A percentile compares a stretch with the other conserved stretches of the same genome.
Evolutionary conservation across 23 tunicate genomes (phyloP).

Genomic region (Pegea sp.): DNA sequence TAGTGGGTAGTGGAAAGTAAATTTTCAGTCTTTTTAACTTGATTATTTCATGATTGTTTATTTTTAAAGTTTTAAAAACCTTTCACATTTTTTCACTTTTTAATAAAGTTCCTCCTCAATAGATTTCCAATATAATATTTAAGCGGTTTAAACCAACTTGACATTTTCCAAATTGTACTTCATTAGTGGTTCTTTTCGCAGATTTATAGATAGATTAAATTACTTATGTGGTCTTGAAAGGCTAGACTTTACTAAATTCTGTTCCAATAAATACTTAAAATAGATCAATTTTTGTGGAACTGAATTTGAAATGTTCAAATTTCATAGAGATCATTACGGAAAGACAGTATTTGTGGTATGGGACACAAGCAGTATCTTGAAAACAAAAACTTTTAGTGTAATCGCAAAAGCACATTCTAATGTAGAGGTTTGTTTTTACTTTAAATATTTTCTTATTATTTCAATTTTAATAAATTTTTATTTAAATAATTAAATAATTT

Average conservation of each 20-base stretch:
- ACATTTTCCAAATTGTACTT: background rate
- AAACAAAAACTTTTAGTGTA: constrained; percentile 36
- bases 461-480: background rate
- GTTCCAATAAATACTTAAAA: too few species aligned
- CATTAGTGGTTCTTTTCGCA: background rate
- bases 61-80: too few species aligned
- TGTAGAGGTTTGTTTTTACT: constrained; percentile 40
- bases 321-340: constrained; percentile 55
- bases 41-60: too few species aligned
- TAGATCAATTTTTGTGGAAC: too few species aligned
- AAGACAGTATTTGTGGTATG: constrained; percentile 76
- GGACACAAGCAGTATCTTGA: constrained; percentile 66
- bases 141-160: background rate
- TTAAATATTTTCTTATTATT: too few species aligned
- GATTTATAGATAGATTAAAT: too few species aligned
- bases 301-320: too few species aligned
- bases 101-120: background rate
- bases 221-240: too few species aligned
- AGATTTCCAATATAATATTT: background rate
- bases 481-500: background rate
- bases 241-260: too few species aligned
- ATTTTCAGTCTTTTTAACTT: too few species aligned
- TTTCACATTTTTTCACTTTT: too few species aligned
- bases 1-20: constrained; percentile 73
- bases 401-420: constrained; percentile 71